Evolutionary conservation across 2,797 vertebrate genomes (phyloP), one percentile per base, ranked within the genome.

Genomic region (Rhynchonycteris naso): DNA sequence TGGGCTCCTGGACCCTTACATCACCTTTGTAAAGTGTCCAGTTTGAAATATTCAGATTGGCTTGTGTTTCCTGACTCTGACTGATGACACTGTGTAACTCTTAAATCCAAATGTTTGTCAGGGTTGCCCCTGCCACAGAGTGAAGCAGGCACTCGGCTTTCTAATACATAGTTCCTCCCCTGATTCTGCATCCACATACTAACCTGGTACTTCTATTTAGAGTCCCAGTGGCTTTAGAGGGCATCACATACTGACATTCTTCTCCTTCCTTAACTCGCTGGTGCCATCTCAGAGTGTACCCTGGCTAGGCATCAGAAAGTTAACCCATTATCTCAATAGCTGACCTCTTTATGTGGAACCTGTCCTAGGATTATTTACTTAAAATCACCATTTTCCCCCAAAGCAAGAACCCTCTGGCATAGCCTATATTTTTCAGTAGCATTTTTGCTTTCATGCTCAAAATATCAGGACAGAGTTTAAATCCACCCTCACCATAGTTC

Each of bases 361-460:
- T 13, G 47, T 47, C 22, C 19, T 7, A 54, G 74, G 21, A 2
- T 72, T 52, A 69, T 50, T 47, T 90, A 54, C 28, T 79, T 93
- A 52, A 80, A 83, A 58, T 50, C 38, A 66, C 1, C 15, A 28
- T 69, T 84, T 85, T 6, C 13, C 2, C n/a, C 30, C n/a, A 35
- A 59, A 89, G 15, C 21, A 59, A 61, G 26, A 96, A 79, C 4
- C 6, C 50, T 89, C 59, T 3, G 71, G 33, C 6, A 58, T 38
- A 79, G 59, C 38, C n/a, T 86, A 7, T 56, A 63, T 61, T 69
- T 90, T 71, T 71, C 14, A 79, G 54, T 28, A 80, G 19, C 24
- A 80, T 71, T 75, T 96, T 87, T 66, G 35, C 71, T 78, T 9
- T 76, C n/a, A 95, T 80, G 10, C 21, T 94, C 63, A 74, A 54